These are phyloP conservation scores for Deroptyus accipitrinus DNA, from an alignment of 2,113 vertebrate species.

Conservation along the genomic window DNA sequence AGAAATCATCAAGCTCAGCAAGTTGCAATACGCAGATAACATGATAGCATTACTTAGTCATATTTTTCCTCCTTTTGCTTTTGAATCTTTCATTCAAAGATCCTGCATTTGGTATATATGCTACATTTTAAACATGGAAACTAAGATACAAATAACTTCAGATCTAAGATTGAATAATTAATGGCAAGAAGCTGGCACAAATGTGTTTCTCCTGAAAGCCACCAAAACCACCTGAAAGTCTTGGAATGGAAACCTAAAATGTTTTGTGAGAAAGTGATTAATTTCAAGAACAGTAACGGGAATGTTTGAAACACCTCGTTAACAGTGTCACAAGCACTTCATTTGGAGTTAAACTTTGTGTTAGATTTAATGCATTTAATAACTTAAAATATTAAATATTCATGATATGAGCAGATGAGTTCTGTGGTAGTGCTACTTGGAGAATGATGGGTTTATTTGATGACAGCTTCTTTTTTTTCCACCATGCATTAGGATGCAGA, in stretches of 20 bases:
- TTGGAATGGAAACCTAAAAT: background rate
- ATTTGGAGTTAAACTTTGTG: background rate
- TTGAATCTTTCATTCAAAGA: background rate
- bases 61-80: background rate
- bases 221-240: background rate
- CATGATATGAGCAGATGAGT: background rate
- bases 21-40: background rate
- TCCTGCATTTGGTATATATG: background rate
- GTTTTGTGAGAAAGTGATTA: background rate
- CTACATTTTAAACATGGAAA: background rate
- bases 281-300: background rate
- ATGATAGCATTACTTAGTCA: background rate
- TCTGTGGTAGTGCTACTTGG: background rate
- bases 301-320: background rate
- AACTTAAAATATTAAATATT: constrained; percentile 21
- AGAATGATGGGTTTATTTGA: background rate
- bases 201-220: background rate
- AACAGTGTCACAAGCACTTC: background rate
- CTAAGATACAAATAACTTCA: background rate
- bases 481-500: background rate
- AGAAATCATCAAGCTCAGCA: background rate
- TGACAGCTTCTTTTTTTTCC: background rate
- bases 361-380: background rate
- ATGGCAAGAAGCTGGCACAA: background rate
- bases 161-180: background rate